Base-by-base conservation (phyloP, 2,797 vertebrate genomes). In the Gallinago solitaria region DNA sequence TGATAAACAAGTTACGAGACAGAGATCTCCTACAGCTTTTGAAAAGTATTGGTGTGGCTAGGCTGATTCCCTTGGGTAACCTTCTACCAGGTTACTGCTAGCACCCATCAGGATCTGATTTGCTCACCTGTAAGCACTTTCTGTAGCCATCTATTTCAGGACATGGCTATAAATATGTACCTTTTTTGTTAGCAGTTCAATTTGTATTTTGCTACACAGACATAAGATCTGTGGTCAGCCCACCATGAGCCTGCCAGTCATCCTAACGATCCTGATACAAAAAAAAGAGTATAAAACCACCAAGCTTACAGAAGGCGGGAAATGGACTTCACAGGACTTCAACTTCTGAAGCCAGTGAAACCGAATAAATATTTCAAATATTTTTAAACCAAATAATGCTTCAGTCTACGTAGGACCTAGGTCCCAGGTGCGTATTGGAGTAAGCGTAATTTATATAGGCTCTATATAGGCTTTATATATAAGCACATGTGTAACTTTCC, bases 1-100 rank as follows among this genome's bases (percentile, higher is more conserved):
- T 4, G 10, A 61, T 25, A 63, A 75, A 54, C 14, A 13, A 1
- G 0, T 32, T 74, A 37, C 0, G 1, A 37, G 48, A 25, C 32
- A 65, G 24, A 5, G 8, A 73, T 51, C 30, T 80, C 39, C n/a
- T 27, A 10, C 11, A 53, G 41, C 18, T 76, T 78, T 73, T 86
- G 39, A 54, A 82, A 90, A 68, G 7, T 25, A 33, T 9, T 73
- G 20, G 32, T 57, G 59, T 73, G 16, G 9, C 35, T 68, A 53
- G 61, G 47, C 82, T 56, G 28, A 48, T 45, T 53, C 14, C 30
- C 14, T 68, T 33, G 39, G 39, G 35, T 88, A 28, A 60, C 47
- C 47, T 73, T 63, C 83, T 50, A 25, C 27, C 30, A 14, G 16
- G 5, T 48, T 69, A 69, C 43, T 69, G 53, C 13, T 64, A 69